Base-by-base conservation (phyloP, 1,140 invertebrate genomes). In the Microplitis demolitor region DNA sequence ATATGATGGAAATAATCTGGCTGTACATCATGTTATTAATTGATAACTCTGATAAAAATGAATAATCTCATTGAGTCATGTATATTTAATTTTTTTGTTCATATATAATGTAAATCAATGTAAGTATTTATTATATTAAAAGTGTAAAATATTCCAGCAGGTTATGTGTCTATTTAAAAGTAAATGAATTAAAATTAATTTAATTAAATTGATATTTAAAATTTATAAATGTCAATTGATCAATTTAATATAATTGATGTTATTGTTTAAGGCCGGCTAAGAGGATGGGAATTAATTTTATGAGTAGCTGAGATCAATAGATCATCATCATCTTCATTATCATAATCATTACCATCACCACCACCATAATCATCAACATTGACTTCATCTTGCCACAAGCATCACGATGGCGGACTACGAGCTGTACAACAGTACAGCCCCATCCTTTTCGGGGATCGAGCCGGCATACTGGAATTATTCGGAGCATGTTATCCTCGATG, bases 401-500 rank as follows among this genome's bases (percentile, higher is more conserved):
- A 58, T 58, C 16, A 67, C 51, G 8, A 67, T 67, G 84, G 83
- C 79, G 51, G 80, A 84, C 31, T 71, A 71, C 1, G 75, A 77
- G 14, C n/a, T 81, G 13, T 77, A 77, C 35, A 62, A 82, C 60
- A 77, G 69, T 69, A 84, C 84, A 31, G 68, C 78, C 69, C 78
- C 83, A 74, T 84, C 80, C 54, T 80, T 84, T n/a, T 79, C 79
- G 35, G 77, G 76, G 66, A 76, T 86, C 66, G 78, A 82, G 56
- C 76, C 79, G 60, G 78, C 83, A n/a, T 83, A 82, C 51, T 86
- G 83, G 84, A 86, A 86, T 72, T 83, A 84, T 72, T 80, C 83
- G 0, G 82, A 85, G 69, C 83, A 82, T 82, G 88, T 90, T 74
- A 90, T 90, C 74, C 86, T 93, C 70, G 90, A 92, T 74, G 90